Evolutionary conservation across 2,797 vertebrate genomes (phyloP).

Genomic region (Cossypha heuglini): DNA sequence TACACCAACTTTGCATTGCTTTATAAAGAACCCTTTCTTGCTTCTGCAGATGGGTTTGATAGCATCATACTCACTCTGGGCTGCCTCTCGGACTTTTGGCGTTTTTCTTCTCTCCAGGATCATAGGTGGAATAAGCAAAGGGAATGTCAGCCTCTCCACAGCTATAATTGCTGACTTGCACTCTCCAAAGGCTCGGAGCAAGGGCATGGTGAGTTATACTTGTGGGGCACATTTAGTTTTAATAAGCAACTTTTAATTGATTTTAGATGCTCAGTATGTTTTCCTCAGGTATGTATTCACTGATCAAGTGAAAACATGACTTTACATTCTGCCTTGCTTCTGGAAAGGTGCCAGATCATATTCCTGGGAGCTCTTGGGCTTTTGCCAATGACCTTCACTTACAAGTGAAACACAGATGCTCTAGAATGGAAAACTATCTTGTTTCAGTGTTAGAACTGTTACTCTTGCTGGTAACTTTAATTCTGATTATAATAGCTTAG

Average conservation of each 20-base stretch:
- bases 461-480: not conserved
- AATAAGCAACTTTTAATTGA: not conserved
- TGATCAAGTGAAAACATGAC: not conserved
- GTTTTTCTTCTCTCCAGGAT: constrained; percentile 92
- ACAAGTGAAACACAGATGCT: not conserved
- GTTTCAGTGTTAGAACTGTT: not conserved
- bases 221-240: not conserved
- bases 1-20: not conserved
- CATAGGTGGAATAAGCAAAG: constrained; percentile 92
- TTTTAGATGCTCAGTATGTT: not conserved
- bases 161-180: constrained; percentile 90
- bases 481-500: not conserved
- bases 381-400: not conserved
- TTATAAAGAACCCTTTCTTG: not conserved
- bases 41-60: constrained; percentile 85
- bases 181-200: constrained; percentile 84
- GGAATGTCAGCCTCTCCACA: constrained; percentile 93
- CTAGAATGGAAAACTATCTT: not conserved
- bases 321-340: not conserved
- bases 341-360: not conserved
- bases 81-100: constrained; percentile 87
- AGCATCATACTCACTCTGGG: constrained; percentile 91
- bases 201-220: constrained; percentile 89
- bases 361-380: not conserved
- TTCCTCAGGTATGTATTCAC: not conserved